phyloP scores from a whole-genome alignment of 2,113 vertebrate species.

The human (Homo sapiens) region GRCh38 chr4:108269501-108270000 shows the following conservation, averaged over 20 bases:
- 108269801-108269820: background rate
- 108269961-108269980: background rate
- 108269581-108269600: conserved; percentile 9
- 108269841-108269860: conserved; percentile 5
- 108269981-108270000: background rate
- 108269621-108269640: background rate
- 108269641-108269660: background rate
- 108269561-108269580: background rate
- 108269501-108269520: background rate
- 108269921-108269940: background rate
- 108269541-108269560: background rate
- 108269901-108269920: conserved; percentile 27
- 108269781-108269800: background rate
- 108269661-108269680: conserved; percentile 28
- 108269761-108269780: background rate
- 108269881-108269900: background rate
- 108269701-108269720: background rate
- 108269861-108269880: background rate
- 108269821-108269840: background rate
- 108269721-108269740: conserved; percentile 12
- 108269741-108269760: background rate
- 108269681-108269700: conserved; percentile 34
- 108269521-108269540: background rate
- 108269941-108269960: background rate
- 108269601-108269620: conserved; percentile 31